Evolutionary conservation across 2,113 vertebrate species (phyloP).

Genomic region (Pollachius pollachius): DNA sequence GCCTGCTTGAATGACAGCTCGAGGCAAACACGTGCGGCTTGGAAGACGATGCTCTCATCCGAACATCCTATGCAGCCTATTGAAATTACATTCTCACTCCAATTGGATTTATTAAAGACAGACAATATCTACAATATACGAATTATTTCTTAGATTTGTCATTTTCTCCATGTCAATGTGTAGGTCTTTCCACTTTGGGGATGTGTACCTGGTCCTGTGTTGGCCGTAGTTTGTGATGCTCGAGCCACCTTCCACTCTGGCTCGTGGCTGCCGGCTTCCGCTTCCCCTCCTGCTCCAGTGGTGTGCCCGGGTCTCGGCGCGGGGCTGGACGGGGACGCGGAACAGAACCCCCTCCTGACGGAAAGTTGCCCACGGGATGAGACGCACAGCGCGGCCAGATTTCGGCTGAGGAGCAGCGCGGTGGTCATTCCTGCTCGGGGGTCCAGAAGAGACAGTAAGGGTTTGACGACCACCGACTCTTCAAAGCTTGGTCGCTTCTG

Average conservation of each 20-base stretch:
- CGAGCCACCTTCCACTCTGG: conserved; percentile 4
- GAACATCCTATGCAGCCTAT: too few relatives aligned
- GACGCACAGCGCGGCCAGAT: conserved; percentile 32
- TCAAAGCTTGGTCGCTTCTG: too few relatives aligned
- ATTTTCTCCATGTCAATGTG: too few relatives aligned
- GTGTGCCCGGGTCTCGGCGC: conserved; percentile 1
- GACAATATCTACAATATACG: too few relatives aligned
- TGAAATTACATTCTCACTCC: too few relatives aligned
- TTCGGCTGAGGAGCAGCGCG: conserved; percentile 52
- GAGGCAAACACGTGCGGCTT: too few relatives aligned
- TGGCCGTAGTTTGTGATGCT: neutral
- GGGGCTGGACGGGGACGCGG: neutral
- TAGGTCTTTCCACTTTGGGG: too few relatives aligned
- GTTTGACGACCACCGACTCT: neutral
- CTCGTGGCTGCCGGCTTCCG: neutral
- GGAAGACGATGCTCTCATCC: too few relatives aligned
- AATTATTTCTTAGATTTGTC: too few relatives aligned
- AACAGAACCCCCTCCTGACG: neutral
- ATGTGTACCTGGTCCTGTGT: conserved; percentile 31
- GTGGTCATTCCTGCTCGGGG: conserved; percentile 50
- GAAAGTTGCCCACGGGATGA: conserved; percentile 16
- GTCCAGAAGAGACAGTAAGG: neutral
- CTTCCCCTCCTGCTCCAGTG: neutral
- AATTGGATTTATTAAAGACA: too few relatives aligned
- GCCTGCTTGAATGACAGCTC: too few relatives aligned